Percentiles rank a stretch among this genome's conserved stretches.
phyloP scores from a whole-genome alignment of 2,888 invertebrate species.

The Pterostichus niger region DNA sequence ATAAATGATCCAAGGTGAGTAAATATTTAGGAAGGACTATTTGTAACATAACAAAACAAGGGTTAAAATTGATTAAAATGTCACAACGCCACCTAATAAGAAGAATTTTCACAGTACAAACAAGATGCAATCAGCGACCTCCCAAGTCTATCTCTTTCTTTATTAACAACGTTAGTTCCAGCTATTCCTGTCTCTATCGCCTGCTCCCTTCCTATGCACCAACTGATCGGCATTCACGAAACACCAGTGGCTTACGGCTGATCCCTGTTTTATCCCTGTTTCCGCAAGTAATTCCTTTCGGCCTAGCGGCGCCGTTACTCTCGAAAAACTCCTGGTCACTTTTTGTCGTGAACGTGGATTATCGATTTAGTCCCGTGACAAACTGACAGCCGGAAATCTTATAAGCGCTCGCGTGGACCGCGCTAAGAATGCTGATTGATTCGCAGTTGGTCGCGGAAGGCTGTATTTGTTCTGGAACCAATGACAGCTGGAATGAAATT shows the following conservation, averaged over 20 bases:
- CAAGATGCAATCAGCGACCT: too few species aligned
- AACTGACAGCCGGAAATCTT: slow-evolving; percentile 63
- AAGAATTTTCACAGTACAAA: too few species aligned
- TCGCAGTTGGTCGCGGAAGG: slow-evolving; percentile 12
- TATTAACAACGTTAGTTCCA: too few species aligned
- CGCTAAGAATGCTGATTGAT: slow-evolving; percentile 63
- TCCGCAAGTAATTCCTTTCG: slow-evolving; percentile 74
- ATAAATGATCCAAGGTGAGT: too few species aligned
- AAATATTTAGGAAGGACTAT: too few species aligned
- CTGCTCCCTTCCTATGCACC: not conserved
- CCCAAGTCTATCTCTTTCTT: not conserved
- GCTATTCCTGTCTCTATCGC: too few species aligned
- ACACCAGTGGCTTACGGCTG: slow-evolving; percentile 74
- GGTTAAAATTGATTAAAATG: slow-evolving; percentile 11
- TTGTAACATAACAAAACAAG: not conserved
- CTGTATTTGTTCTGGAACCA: slow-evolving; percentile 16
- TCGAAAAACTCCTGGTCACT: slow-evolving; percentile 64
- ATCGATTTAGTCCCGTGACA: slow-evolving; percentile 66
- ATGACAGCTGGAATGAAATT: slow-evolving; percentile 2
- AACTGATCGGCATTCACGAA: slow-evolving; percentile 73
- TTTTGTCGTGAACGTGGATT: slow-evolving; percentile 65
- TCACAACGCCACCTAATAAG: not conserved
- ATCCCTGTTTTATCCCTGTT: slow-evolving; percentile 75
- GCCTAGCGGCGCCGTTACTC: slow-evolving; percentile 70
- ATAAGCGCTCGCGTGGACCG: slow-evolving; percentile 56